Conservation (phyloP, 2,113 vertebrate species). For the Sorex araneus region DNA sequence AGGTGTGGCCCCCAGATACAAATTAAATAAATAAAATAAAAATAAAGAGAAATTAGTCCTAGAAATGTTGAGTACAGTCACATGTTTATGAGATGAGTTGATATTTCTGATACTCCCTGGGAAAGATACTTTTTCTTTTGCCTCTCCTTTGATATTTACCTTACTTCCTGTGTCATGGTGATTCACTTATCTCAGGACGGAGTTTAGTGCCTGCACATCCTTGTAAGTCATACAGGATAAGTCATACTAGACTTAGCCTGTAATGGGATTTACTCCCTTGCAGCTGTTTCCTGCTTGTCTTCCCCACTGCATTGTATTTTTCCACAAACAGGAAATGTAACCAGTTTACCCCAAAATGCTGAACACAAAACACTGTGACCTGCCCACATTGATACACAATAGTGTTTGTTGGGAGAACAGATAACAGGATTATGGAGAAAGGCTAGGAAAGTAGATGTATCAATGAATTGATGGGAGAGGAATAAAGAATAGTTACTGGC, state of each 20-base stretch:
- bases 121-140: neutral
- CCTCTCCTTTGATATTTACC: neutral
- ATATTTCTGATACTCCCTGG: neutral
- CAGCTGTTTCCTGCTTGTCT: neutral
- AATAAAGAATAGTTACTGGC: neutral
- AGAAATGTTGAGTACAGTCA: neutral
- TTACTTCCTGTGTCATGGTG: neutral
- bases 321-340: neutral
- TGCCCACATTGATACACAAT: neutral
- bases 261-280: neutral
- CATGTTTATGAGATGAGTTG: neutral
- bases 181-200: neutral
- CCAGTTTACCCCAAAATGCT: neutral
- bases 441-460: neutral
- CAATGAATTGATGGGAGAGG: neutral
- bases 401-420: neutral
- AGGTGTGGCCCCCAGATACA: neutral
- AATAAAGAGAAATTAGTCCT: neutral
- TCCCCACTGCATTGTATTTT: neutral
- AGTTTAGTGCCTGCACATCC: neutral
- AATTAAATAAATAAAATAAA: too few species aligned
- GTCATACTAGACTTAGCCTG: neutral
- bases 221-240: neutral
- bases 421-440: neutral
- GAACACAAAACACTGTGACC: neutral